Evolutionary conservation across 2,113 vertebrate species (phyloP).

Genomic region (Gymnogyps californianus): DNA sequence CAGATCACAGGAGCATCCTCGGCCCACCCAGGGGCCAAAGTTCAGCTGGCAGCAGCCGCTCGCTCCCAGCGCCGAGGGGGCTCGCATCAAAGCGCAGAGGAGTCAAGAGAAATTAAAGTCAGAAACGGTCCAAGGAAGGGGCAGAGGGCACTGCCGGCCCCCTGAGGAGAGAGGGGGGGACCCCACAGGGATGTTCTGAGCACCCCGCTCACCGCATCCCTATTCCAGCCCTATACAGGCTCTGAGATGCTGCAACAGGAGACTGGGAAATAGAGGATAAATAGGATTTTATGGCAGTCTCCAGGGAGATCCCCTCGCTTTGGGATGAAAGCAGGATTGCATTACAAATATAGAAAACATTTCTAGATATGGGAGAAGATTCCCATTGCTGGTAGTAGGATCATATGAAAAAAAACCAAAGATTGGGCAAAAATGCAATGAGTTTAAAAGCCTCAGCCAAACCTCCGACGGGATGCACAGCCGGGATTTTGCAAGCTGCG

Average conservation of each 20-base stretch:
- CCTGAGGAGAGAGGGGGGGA: background rate
- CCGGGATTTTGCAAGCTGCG: background rate
- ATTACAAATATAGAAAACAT: background rate
- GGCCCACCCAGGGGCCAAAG: constrained; percentile 61
- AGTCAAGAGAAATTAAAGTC: constrained; percentile 61
- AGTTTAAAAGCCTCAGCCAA: background rate
- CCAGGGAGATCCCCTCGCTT: background rate
- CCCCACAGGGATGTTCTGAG: background rate
- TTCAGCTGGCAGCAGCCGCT: constrained; percentile 4
- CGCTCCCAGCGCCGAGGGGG: background rate
- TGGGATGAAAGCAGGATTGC: background rate
- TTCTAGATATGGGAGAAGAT: background rate
- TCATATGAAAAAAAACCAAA: no score
- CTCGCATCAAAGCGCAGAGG: constrained; percentile 27
- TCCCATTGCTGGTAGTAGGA: background rate
- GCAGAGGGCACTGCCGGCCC: background rate
- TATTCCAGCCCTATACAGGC: background rate
- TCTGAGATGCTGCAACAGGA: background rate
- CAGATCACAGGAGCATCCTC: constrained; percentile 59
- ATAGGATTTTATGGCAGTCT: background rate
- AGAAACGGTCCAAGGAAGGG: background rate
- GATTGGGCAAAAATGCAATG: background rate
- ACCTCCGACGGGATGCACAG: accelerated
- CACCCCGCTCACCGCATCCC: background rate
- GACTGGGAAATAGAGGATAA: background rate